Evolutionary conservation across 1,140 invertebrate species (phyloP), one percentile per base, ranked within the genome.

Genomic region (Heterodera carotae): DNA sequence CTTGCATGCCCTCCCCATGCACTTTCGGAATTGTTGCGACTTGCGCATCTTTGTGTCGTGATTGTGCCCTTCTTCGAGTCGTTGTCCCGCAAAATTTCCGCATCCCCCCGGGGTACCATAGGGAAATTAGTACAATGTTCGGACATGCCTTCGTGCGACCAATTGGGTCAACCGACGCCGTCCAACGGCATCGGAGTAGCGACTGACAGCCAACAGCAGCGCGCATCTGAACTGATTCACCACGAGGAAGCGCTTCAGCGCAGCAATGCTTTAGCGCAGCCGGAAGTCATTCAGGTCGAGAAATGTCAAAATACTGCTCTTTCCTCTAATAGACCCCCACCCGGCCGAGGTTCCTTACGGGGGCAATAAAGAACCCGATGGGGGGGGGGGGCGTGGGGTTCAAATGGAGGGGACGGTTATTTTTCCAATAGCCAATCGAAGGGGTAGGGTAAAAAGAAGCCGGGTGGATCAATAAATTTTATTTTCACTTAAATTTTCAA

Each of bases 1-100:
- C 53, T 75, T 10, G 70, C 70, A 22, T 76, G 75, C 22, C 75
- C 66, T 29, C 31, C 75, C 1, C 64, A 43, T 43, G 66, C 75
- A 27, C 62, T 76, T 48, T 12, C 48, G 25, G 75, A 76, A 69
- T n/a, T 76, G 60, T 76, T 76, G 75, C 62, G 75, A 25, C 76
- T 76, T 25, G 60, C 75, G 15, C 60, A 27, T 31, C 53, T 29
- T 29, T 64, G 72, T 74, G 53, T 64, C 64, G 72, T 74, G 59
- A 31, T 56, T 56, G 43, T 74, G 72, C 62, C 71, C 31, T 53
- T 62, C n/a, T 62, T 73, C 27, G 39, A 74, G 64, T 34, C 31
- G 59, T 25, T 72, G 29, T 29, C 33, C 29, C 62, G 62, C 62
- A 66, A 66, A 31, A 29, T 66, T 29, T 66, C 62, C n/a, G 27